These are phyloP conservation scores for Paradoxurus hermaphroditus DNA, from an alignment of 2,113 vertebrate species.

Conservation along the genomic window DNA sequence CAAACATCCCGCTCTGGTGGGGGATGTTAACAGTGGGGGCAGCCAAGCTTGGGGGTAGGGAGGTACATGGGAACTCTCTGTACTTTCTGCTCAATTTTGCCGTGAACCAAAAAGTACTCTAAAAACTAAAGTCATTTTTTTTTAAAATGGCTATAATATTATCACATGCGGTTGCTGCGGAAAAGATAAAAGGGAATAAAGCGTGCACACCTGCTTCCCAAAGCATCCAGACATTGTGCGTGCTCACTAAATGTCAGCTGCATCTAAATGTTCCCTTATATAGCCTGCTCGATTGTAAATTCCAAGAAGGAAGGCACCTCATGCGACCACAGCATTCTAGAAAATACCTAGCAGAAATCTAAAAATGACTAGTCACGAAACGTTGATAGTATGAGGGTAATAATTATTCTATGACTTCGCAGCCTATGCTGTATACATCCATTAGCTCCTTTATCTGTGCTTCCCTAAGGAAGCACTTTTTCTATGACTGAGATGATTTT, in stretches of 20 bases:
- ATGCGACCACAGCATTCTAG: not conserved
- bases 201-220: not conserved
- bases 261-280: not conserved
- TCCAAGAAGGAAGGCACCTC: not conserved
- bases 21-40: not conserved
- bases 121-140: not conserved
- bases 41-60: not conserved
- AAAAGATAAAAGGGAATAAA: not conserved
- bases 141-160: not conserved
- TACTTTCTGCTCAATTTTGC: not conserved
- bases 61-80: not conserved
- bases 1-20: not conserved
- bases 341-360: not conserved
- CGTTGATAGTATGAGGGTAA: not conserved
- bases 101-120: not conserved
- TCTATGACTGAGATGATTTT: not conserved
- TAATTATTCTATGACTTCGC: not conserved
- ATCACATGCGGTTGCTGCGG: not conserved
- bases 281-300: not conserved
- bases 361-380: not conserved
- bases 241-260: not conserved
- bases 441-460: not conserved
- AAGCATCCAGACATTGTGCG: not conserved
- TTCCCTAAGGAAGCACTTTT: not conserved
- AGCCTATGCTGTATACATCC: not conserved